Conservation (phyloP, 2,888 invertebrate species). For the Malachius bipustulatus region DNA sequence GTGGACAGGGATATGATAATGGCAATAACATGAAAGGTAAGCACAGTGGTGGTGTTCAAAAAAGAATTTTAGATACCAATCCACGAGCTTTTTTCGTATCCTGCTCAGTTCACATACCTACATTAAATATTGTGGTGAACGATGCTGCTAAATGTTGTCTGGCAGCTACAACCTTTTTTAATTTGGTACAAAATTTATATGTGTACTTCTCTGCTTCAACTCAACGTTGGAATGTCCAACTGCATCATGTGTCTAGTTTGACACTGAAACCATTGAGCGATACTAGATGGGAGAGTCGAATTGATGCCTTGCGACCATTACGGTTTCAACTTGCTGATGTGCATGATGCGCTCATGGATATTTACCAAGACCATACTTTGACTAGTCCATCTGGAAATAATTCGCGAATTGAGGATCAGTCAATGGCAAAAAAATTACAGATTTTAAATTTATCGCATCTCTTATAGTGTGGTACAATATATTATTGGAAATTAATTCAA, state of each 20-base stretch:
- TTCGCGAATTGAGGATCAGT: neutral
- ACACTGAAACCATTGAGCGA: constrained; percentile 15
- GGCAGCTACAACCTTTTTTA: constrained; percentile 4
- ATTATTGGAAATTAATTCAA: neutral
- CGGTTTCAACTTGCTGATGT: constrained; percentile 5
- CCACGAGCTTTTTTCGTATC: constrained; percentile 15
- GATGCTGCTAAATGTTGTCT: constrained; percentile 14
- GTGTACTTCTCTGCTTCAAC: constrained; percentile 4
- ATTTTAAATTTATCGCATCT: too few relatives aligned
- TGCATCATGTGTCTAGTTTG: constrained; percentile 11
- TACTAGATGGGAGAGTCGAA: constrained; percentile 18
- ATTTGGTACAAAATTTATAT: constrained; percentile 5
- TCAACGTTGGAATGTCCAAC: constrained; percentile 4
- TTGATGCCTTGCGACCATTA: constrained; percentile 13
- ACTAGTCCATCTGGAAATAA: constrained; percentile 1
- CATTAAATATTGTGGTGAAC: constrained; percentile 10
- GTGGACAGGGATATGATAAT: constrained; percentile 15
- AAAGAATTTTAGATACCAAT: too few relatives aligned
- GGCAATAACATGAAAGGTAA: constrained; percentile 15
- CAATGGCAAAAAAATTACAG: too few relatives aligned
- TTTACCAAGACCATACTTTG: constrained; percentile 4
- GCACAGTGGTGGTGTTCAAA: too few relatives aligned
- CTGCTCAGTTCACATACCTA: constrained; percentile 13
- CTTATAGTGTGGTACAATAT: constrained; percentile 1
- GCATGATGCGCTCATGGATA: constrained; percentile 5